Base-by-base conservation (phyloP, 2,888 invertebrate species). In the Aspidapion aeneum region DNA sequence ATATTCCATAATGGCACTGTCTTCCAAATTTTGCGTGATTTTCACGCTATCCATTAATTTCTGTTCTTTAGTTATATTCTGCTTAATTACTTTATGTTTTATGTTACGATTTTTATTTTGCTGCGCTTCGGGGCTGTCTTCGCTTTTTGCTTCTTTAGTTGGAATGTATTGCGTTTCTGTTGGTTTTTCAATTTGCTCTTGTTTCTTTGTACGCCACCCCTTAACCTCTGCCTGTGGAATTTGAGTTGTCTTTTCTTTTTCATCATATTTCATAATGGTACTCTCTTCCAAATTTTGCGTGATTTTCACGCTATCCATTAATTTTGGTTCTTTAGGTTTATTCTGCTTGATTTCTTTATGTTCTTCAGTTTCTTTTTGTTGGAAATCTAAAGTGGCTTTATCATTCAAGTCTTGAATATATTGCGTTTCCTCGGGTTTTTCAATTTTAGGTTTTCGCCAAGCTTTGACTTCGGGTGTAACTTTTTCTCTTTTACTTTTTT, bases 401-500 rank as follows among this genome's bases (percentile, higher is more conserved):
- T 60, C 55, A 51, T 63, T 54, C 19, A 56, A 12, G 49, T 49
- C 19, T 51, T 63, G 60, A 1, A 19, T 52, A 52, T 9, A 5
- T 52, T 52, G 7, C 5, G 52, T 52, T 3, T 52, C 18, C 5
- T 5, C 17, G n/a, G 58, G 54, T 58, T 67, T 51, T 20, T 60
- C 60, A 61, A 67, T 67, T 48, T 66, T 66, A 3, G 68, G 61
- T 70, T 72, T 68, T 69, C 74, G 62, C 72, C 71, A 62, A 64
- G 62, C 57, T 68, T 64, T 70, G 51, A 61, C 78, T 18, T 79
- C 55, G 7, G 68, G 73, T 69, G 64, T 78, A 79, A 1, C 55
- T 60, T 60, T 67, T 48, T 62, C 54, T 66, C 55, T 51, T 12
- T 18, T 9, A 18, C 21, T 16, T n/a, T 55, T 56, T 19, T 22